phyloP scores from a whole-genome alignment of 2,888 invertebrate species.

The Globia sparganii region DNA sequence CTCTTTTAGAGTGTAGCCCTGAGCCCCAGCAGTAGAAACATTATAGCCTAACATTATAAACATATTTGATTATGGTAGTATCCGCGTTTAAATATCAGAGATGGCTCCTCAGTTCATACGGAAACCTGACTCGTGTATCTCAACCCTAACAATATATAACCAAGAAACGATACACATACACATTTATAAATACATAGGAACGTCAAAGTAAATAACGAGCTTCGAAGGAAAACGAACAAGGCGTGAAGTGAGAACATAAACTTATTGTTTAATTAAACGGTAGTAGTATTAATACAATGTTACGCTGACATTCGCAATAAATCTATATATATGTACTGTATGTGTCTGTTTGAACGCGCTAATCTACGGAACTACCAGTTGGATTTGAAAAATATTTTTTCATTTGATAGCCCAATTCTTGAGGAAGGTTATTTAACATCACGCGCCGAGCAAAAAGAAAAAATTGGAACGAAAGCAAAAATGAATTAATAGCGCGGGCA shows the following conservation, averaged over 20 bases:
- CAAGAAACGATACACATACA: slow-evolving; percentile 9
- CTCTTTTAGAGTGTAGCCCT: not conserved
- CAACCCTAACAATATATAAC: not conserved
- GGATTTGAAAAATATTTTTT: not conserved
- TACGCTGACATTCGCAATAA: slow-evolving; percentile 56
- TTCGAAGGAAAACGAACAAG: slow-evolving; percentile 46
- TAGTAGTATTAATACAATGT: slow-evolving; percentile 50
- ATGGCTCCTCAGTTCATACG: not conserved
- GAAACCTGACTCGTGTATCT: not conserved
- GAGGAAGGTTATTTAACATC: not conserved
- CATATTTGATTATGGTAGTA: not conserved
- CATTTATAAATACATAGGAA: slow-evolving; percentile 27
- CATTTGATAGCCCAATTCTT: not conserved
- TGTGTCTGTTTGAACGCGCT: not conserved
- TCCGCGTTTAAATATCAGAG: not conserved
- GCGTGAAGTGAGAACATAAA: slow-evolving; percentile 56
- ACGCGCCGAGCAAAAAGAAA: not conserved
- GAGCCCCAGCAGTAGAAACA: too few species aligned
- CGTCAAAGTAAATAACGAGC: slow-evolving; percentile 51
- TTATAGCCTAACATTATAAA: too few species aligned
- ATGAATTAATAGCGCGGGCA: too few species aligned
- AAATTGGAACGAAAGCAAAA: not conserved
- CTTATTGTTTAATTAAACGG: slow-evolving; percentile 62
- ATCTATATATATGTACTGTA: too few species aligned
- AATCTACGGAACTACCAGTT: too few species aligned